Conservation (phyloP, 2,113 vertebrate genomes). For the Brachypodius melanocephalos region DNA sequence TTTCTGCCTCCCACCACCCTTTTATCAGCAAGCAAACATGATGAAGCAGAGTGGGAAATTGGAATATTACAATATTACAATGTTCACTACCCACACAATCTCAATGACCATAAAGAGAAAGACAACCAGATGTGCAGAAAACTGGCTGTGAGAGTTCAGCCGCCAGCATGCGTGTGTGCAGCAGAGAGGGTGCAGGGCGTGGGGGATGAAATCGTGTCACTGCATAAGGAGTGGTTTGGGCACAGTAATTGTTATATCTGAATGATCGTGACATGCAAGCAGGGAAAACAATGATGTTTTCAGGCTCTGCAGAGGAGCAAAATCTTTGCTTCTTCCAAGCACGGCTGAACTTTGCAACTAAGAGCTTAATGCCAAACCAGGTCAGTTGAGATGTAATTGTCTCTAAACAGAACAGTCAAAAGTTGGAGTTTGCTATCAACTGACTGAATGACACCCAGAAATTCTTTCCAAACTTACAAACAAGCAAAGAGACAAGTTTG, state of each 20-base stretch:
- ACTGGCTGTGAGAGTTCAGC: neutral
- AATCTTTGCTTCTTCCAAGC: neutral
- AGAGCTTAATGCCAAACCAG: neutral
- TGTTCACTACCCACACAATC: neutral
- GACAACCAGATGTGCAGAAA: neutral
- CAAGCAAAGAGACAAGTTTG: conserved; percentile 20
- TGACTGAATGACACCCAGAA: conserved; percentile 27
- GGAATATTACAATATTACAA: neutral
- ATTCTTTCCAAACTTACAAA: conserved; percentile 28
- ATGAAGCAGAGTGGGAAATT: neutral
- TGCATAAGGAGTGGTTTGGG: neutral
- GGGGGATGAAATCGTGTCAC: neutral
- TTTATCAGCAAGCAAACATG: neutral
- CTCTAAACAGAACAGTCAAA: conserved; percentile 1
- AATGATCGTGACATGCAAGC: neutral
- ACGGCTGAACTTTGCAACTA: neutral
- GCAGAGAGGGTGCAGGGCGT: neutral
- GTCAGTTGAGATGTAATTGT: neutral
- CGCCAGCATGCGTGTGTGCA: neutral
- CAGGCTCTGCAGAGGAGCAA: neutral
- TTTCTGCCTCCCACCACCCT: rapidly evolving
- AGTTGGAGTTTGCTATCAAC: neutral
- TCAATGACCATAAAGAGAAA: neutral
- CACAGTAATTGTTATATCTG: neutral
- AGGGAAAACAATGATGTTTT: neutral